Base-by-base conservation (phyloP, 1,140 invertebrate genomes). In the Chlorops oryzae region DNA sequence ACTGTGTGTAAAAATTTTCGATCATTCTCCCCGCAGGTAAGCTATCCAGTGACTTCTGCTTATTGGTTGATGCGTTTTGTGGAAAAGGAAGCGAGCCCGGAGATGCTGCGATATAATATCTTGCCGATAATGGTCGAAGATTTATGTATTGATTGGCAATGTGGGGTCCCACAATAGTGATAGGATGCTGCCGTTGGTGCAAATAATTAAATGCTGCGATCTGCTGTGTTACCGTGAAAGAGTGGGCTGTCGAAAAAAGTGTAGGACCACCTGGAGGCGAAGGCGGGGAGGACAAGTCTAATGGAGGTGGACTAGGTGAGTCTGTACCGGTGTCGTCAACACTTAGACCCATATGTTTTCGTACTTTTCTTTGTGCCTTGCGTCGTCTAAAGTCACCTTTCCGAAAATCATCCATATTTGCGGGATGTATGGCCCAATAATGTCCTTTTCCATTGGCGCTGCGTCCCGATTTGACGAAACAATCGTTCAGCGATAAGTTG, bases 391-490 rank as follows among this genome's bases (percentile, higher is more conserved):
- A 98, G 64, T 98, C 95, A 0, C 93, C 94, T 52, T 92, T 87
- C 20, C 88, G 80, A 70, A 98, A 98, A 64, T 98, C 96, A n/a
- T 97, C 93, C 2, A 97, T 75, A 70, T 97, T 97, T 1, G 93
- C 94, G 0, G 93, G 93, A 73, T 98, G 94, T 32, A 99, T 95
- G 1, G 93, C 90, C 96, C 96, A 98, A 65, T 94, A 98, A 65
- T 98, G 95, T 0, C 90, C 95, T 71, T 98, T 99, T 0, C 96
- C 96, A 69, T 98, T 98, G 0, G 94, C 90, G 46, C 88, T 91
- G 24, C 92, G 78, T 3, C 95, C 95, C 0, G 94, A 86, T 70
- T 99, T 99, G 6, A 98, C 87, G 73, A 99, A 99, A 64, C 96
- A 99, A 64, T 98, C 96, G 75, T 99, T 99, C 0, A 99, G 75